Percentiles rank a stretch among this genome's conserved stretches.
phyloP scores from a whole-genome alignment of 2,888 invertebrate genomes.

The Eristalinus sepulchralis region DNA sequence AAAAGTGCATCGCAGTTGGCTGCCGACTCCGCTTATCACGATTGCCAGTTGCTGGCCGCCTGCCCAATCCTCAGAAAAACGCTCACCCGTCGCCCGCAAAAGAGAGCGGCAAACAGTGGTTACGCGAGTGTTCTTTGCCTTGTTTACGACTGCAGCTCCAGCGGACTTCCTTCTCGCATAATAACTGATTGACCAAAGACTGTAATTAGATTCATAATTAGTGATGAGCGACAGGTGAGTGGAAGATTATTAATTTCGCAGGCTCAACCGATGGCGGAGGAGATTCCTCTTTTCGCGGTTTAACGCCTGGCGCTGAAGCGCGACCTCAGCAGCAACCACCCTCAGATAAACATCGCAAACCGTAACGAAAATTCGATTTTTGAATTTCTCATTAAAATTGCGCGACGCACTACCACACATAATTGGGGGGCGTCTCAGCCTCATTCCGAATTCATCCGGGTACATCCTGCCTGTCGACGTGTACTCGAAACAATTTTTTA shows the following conservation, averaged over 20 bases:
- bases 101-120: conserved; percentile 40
- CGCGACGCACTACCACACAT: conserved; percentile 7
- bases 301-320: conserved; percentile 53
- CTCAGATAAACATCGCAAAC: conserved; percentile 11
- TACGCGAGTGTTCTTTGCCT: conserved; percentile 1
- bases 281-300: conserved; percentile 1
- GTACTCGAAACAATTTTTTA: conserved; percentile 28
- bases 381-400: conserved; percentile 48
- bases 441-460: conserved; percentile 32
- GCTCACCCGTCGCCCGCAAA: conserved; percentile 29
- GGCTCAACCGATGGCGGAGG: no score
- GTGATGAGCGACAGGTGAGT: conserved; percentile 38
- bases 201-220: conserved; percentile 67
- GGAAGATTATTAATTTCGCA: conserved; percentile 41
- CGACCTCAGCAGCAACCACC: neutral
- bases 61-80: conserved; percentile 2
- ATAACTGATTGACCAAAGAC: conserved; percentile 40
- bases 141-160: neutral
- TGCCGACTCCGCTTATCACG: conserved; percentile 9
- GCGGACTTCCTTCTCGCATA: neutral
- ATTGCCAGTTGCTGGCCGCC: conserved; percentile 21
- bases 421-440: conserved; percentile 6
- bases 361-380: conserved; percentile 44
- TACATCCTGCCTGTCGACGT: conserved; percentile 14
- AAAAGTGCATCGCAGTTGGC: neutral